Base-by-base conservation (phyloP, 2,888 invertebrate genomes). In the Mythimna ferrago region DNA sequence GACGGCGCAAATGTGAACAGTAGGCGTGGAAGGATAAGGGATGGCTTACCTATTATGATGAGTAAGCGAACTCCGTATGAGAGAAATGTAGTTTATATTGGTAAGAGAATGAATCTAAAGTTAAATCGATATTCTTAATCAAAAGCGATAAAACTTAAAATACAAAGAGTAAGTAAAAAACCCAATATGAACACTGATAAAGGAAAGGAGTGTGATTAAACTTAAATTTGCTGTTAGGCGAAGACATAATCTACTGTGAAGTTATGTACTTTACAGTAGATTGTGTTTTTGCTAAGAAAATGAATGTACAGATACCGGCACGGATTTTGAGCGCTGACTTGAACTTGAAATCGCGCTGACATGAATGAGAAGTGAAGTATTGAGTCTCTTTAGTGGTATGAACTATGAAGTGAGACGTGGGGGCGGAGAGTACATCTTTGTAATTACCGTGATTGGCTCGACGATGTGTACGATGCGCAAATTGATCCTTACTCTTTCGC, bases 1-100 rank as follows among this genome's bases (percentile, higher is more conserved):
- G 68, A 83, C 87, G 90, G 93, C 78, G 73, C 84, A 89, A 91
- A 87, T 58, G 82, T 35, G 64, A 82, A 87, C 79, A 73, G 66
- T 64, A 66, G 62, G 81, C 81, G 81, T 57, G 38, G 48, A 68
- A 19, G 38, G 6, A 11, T 60, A 60, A 62, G 64, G 80, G 81
- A 57, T 68, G 75, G 11, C 38, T 38, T 54, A 32, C 19, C 64
- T 56, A 9, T n/a, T 16, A 48, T 63, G 35, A 48, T 63, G 35
- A 60, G 16, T 51, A n/a, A 44, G n/a, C n/a, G 10, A n/a, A 16
- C 21, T 2, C 38, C 19, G n/a, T 14, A 35, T 19, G 21, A 53
- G 0, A 57, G 19, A 32, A 75, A 51, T n/a, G 6, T 6, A 1
- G 14, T 11, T 41, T 6, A 26, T 5, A 53, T 57, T 26, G 19